Evolutionary conservation across 2,888 invertebrate genomes (phyloP).

Genomic region (Eurytoma californica): DNA sequence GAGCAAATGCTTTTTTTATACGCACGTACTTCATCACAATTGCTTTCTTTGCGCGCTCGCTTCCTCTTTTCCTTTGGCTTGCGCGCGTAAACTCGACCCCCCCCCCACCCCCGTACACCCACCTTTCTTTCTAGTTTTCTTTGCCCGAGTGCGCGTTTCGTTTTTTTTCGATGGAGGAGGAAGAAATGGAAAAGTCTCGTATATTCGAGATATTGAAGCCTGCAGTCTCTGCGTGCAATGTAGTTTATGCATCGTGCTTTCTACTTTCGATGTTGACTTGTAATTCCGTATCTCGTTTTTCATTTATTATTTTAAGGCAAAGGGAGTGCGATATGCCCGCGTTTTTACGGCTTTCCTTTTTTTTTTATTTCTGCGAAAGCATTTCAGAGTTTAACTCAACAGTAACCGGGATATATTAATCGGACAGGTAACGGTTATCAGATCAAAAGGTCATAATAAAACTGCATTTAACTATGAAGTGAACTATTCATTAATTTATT

Average conservation of each 20-base stretch:
- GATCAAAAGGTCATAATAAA: too few relatives aligned
- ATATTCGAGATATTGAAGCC: constrained; percentile 54
- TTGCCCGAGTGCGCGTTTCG: neutral
- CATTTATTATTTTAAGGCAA: neutral
- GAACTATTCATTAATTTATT: too few relatives aligned
- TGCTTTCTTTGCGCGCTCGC: constrained; percentile 14
- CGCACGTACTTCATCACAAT: constrained; percentile 39
- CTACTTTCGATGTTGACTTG: constrained; percentile 25
- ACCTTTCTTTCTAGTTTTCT: neutral
- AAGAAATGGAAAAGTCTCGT: constrained; percentile 57
- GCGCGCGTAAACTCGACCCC: neutral
- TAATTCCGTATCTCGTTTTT: constrained; percentile 5
- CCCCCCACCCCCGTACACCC: neutral
- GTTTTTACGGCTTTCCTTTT: neutral
- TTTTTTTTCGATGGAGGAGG: neutral
- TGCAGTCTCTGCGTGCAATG: constrained; percentile 33
- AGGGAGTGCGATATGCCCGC: neutral
- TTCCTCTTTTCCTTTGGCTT: constrained; percentile 1
- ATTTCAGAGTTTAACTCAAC: neutral
- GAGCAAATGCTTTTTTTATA: constrained; percentile 42
- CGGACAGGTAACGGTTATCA: too few relatives aligned
- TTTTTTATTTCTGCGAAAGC: neutral
- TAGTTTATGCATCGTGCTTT: constrained; percentile 50
- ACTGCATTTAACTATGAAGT: too few relatives aligned
- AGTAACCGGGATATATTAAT: too few relatives aligned